Evolutionary conservation across 2,797 vertebrate species (phyloP), one percentile per base, ranked within the genome.

Genomic region (Lemur catta): DNA sequence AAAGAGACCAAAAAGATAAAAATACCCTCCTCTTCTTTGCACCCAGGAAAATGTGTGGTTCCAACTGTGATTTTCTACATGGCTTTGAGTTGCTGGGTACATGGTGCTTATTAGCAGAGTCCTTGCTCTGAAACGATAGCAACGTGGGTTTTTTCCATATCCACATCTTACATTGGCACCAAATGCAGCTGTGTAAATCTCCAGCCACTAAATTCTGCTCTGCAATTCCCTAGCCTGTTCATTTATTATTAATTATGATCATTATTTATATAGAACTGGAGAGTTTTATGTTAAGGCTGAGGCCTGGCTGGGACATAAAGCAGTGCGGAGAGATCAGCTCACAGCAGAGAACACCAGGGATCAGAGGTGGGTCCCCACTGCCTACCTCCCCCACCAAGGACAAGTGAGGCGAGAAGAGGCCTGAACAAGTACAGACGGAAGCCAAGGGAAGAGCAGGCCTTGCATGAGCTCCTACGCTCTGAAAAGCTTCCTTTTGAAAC

Each of bases 191-290:
- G 61, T 95, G 85, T 97, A 97, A 97, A 98, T 97, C 96, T 97
- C 74, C 76, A 95, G 94, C 67, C 84, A 93, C 59, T 97, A 94
- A 97, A 97, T 96, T 93, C 82, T 96, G 85, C 91, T 89, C 52
- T 89, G 89, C 94, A 95, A 94, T 96, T 96, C 94, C 89, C 89
- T 41, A 35, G 93, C 91, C 91, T 97, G 71, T 92, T 98, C 96
- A 97, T 97, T 97, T 96, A 97, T 97, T 97, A 98, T 98, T 98
- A 97, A 98, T 97, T 96, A 92, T 8, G 92, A 79, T 80, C 33
- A 35, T 97, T 97, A 97, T 97, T 97, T 97, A 94, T 97, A 92
- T 88, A 93, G 94, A 97, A 94, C 80, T 67, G 38, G 63, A 84
- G 80, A 95, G 82, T 84, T 96, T 97, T 95, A 94, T 1, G 2